A percentile compares a stretch with the other conserved stretches of the same genome.
Conservation (phyloP, 2,888 invertebrate genomes). For the Elmis aenea region DNA sequence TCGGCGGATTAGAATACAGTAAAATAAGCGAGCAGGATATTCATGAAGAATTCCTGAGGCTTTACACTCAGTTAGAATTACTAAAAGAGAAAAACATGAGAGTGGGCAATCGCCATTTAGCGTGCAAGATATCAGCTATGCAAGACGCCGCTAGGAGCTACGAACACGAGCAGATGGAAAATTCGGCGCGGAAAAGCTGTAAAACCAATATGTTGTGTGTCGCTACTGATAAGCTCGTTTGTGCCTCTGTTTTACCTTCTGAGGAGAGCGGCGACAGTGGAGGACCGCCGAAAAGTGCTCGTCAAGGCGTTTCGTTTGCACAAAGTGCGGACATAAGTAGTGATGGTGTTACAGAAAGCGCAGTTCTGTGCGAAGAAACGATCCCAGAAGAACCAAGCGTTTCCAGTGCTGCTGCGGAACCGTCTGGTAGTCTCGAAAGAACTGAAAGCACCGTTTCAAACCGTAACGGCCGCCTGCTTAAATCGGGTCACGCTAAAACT, state of each 20-base stretch:
- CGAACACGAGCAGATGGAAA: conserved; percentile 49
- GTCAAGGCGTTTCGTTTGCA: conserved; percentile 50
- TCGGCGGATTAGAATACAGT: conserved; percentile 44
- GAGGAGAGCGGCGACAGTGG: conserved; percentile 25
- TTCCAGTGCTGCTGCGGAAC: conserved; percentile 25
- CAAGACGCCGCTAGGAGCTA: conserved; percentile 65
- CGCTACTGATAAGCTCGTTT: conserved; percentile 44
- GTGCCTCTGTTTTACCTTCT: conserved; percentile 47
- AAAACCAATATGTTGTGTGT: conserved; percentile 46
- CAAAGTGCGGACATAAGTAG: conserved; percentile 31
- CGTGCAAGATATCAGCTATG: conserved; percentile 74
- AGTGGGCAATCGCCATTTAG: conserved; percentile 67
- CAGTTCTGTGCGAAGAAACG: conserved; percentile 20
- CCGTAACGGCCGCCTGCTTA: conserved; percentile 40
- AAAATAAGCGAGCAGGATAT: conserved; percentile 52
- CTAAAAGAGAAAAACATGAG: conserved; percentile 75
- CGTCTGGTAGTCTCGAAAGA: conserved; percentile 31
- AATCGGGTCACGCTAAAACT: conserved; percentile 65
- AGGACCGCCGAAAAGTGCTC: conserved; percentile 34
- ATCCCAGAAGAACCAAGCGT: conserved; percentile 16
- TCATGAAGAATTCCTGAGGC: conserved; percentile 73
- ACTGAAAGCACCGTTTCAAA: conserved; percentile 32
- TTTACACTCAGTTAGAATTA: conserved; percentile 73
- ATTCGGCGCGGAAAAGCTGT: conserved; percentile 33
- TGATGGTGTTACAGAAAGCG: conserved; percentile 17